Conservation (phyloP, 2,113 vertebrate species). For the Platanista minor region DNA sequence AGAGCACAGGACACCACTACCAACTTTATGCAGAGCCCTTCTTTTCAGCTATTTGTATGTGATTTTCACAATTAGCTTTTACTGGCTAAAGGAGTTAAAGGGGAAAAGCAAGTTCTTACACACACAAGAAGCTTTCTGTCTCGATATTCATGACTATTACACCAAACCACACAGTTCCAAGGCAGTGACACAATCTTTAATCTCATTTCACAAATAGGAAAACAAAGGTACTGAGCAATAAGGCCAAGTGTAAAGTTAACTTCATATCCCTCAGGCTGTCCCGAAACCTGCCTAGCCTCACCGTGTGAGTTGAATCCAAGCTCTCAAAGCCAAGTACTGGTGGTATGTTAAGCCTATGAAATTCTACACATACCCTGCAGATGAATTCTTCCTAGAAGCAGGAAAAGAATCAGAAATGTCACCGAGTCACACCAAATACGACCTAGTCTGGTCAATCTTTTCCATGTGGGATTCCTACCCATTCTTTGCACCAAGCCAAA, state of each 20-base stretch:
- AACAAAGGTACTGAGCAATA: background rate
- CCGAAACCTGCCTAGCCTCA: background rate
- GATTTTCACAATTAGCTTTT: slow-evolving; percentile 12
- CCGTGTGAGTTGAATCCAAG: background rate
- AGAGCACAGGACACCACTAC: background rate
- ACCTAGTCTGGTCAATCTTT: background rate
- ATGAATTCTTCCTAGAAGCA: background rate
- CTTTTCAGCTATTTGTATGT: background rate
- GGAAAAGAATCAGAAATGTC: background rate
- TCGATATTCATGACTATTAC: background rate
- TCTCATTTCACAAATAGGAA: background rate
- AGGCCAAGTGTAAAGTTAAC: background rate
- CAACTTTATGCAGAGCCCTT: background rate
- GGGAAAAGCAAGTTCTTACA: background rate
- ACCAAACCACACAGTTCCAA: background rate
- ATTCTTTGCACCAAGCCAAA: background rate
- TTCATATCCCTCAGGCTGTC: background rate
- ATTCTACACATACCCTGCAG: background rate
- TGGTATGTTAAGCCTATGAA: background rate
- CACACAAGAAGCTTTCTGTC: background rate
- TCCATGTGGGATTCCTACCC: background rate
- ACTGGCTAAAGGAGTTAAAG: background rate
- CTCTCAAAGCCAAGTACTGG: background rate
- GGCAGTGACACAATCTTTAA: background rate
- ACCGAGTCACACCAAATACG: background rate